Conservation (phyloP, 1,140 invertebrate genomes). For the Neomicropteryx cornuta region DNA sequence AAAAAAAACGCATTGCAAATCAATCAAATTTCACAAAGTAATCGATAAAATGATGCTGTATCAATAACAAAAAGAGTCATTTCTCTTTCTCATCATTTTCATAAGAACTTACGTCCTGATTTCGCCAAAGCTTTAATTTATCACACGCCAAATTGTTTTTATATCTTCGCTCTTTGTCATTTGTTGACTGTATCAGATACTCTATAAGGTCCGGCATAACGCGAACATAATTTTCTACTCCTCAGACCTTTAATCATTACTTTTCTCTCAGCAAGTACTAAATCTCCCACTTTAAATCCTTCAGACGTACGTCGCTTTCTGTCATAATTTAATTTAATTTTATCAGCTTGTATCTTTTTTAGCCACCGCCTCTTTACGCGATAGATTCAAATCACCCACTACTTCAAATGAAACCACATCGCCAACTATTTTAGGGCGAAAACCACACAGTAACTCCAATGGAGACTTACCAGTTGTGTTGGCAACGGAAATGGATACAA, state of each 20-base stretch:
- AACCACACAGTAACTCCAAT: constrained; percentile 5
- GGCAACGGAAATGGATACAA: constrained; percentile 1
- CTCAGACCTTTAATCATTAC: constrained; percentile 1
- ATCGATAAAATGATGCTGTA: too few species aligned
- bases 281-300: background rate
- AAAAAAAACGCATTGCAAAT: too few species aligned
- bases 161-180: background rate
- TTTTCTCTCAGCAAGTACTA: constrained; percentile 4
- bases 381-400: background rate
- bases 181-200: constrained; percentile 12
- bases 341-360: background rate
- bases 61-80: too few species aligned
- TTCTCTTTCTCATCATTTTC: too few species aligned
- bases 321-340: background rate
- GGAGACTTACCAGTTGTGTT: constrained; percentile 4
- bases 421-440: background rate
- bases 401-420: constrained; percentile 2
- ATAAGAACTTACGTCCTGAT: too few species aligned
- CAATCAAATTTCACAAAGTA: too few species aligned
- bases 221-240: constrained; percentile 3
- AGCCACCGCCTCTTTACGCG: background rate
- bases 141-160: constrained; percentile 5
- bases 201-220: constrained; percentile 6
- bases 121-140: constrained; percentile 5
- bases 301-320: background rate